Evolutionary conservation across 2,888 invertebrate genomes (phyloP).

Genomic region (Mythimna ferrago): DNA sequence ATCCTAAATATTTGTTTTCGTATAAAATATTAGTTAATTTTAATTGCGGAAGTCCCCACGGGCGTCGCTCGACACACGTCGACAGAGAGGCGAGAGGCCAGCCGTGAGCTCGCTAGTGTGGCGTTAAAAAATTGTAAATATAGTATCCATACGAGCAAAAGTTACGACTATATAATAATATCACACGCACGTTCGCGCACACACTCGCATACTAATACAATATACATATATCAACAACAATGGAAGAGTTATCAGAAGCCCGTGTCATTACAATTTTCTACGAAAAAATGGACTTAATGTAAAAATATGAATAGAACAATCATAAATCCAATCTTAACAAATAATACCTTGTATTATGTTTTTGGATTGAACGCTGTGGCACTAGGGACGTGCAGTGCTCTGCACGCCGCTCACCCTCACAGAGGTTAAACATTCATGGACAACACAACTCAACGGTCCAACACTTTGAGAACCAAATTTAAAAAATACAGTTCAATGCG

Average conservation of each 20-base stretch:
- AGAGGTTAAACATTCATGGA: conserved; percentile 72
- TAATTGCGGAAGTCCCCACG: conserved; percentile 25
- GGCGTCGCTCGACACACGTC: conserved; percentile 22
- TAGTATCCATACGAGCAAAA: conserved; percentile 66
- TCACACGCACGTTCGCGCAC: conserved; percentile 76
- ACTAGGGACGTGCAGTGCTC: conserved; percentile 35
- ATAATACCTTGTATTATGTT: conserved; percentile 66
- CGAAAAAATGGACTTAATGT: conserved; percentile 67
- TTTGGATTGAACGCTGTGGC: conserved; percentile 52
- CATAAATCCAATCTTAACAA: conserved; percentile 61
- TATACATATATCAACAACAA: conserved; percentile 80
- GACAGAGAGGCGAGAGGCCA: conserved; percentile 29
- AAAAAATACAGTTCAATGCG: conserved; percentile 28
- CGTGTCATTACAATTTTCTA: conserved; percentile 74
- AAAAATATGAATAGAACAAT: conserved; percentile 60
- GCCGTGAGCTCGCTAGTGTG: conserved; percentile 56
- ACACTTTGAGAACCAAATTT: conserved; percentile 48
- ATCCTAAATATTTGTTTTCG: conserved; percentile 37
- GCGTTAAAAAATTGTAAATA: conserved; percentile 72
- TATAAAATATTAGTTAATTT: conserved; percentile 60
- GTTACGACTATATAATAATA: conserved; percentile 66
- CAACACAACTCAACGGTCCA: conserved; percentile 68
- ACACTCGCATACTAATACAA: conserved; percentile 71
- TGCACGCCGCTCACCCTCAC: conserved; percentile 68
- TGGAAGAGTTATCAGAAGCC: conserved; percentile 87